Base-by-base conservation (phyloP, 2,888 invertebrate species). In the Subacronicta megacephala region DNA sequence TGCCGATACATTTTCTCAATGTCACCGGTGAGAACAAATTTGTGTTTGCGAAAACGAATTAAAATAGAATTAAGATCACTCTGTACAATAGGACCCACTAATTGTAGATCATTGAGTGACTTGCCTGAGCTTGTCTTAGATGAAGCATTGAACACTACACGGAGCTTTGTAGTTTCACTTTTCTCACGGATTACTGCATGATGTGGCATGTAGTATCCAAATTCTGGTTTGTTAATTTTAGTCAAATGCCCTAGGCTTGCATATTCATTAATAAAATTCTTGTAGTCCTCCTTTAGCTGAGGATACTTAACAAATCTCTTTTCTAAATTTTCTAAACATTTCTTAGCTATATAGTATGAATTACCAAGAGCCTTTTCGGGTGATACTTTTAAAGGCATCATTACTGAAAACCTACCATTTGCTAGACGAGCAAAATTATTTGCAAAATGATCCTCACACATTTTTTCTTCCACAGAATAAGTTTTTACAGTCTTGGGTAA, bases 141-240 rank as follows among this genome's bases (percentile, higher is more conserved):
- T 0, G 58, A 59, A 1, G 58, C 58, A 52, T 58, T 43, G 10
- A 59, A 53, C 1, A 49, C 59, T 18, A 59, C 58, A 0, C 56
- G 40, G 1, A 38, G 44, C 17, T 56, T 56, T 1, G 56, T 50
- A 1, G 46, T 58, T 43, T 59, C 59, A 20, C 59, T 59, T 15
- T 41, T 49, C 29, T 59, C 53, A 1, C 49, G 33, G 0, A 59
- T 49, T 6, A 59, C 59, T 10, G 53, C 38, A 23, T 59, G 53
- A 36, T 59, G 59, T 1, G 59, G 59, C 12, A 59, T 13, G 7
- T 36, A 59, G 15, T 49, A 44, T 1, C 43, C 57, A 44, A 53
- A 49, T 3, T n/a, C n/a, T 7, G 59, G 59, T 23, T 17, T 2
- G 12, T 23, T 9, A 38, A 44, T 7, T 6, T 7, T 29, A 10